These are phyloP conservation scores for Lota lota DNA, from an alignment of 2,113 vertebrate species.

Conservation along the genomic window DNA sequence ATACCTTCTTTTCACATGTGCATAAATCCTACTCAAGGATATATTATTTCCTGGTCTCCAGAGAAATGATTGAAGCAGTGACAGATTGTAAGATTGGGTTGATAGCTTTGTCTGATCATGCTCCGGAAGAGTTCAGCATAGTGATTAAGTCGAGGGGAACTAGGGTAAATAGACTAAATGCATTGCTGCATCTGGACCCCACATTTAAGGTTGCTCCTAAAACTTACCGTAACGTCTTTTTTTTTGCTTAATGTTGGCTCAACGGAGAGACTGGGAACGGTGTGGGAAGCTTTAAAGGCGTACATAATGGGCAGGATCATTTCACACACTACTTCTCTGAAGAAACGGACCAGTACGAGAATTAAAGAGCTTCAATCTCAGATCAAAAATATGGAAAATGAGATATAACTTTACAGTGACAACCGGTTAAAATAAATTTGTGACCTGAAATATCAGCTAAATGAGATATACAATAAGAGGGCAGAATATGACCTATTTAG, in stretches of 20 bases:
- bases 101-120: slow-evolving; percentile 10
- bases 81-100: slow-evolving; percentile 4
- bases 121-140: slow-evolving; percentile 6
- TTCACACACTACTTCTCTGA: neutral
- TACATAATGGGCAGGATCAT: neutral
- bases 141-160: too few species aligned
- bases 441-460: slow-evolving; percentile 1
- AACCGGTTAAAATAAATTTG: too few species aligned
- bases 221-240: neutral
- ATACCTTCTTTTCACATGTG: too few species aligned
- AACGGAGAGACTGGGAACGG: neutral
- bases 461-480: slow-evolving; percentile 4
- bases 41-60: too few species aligned
- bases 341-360: too few species aligned
- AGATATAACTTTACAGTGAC: too few species aligned
- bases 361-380: too few species aligned
- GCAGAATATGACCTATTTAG: neutral
- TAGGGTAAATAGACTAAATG: too few species aligned
- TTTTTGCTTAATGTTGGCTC: neutral
- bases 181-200: too few species aligned
- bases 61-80: slow-evolving; percentile 1
- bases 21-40: too few species aligned
- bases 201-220: neutral
- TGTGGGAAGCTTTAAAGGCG: neutral
- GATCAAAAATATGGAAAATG: too few species aligned